Conservation (phyloP, 2,113 vertebrate genomes). For the Periophthalmus modestus region DNA sequence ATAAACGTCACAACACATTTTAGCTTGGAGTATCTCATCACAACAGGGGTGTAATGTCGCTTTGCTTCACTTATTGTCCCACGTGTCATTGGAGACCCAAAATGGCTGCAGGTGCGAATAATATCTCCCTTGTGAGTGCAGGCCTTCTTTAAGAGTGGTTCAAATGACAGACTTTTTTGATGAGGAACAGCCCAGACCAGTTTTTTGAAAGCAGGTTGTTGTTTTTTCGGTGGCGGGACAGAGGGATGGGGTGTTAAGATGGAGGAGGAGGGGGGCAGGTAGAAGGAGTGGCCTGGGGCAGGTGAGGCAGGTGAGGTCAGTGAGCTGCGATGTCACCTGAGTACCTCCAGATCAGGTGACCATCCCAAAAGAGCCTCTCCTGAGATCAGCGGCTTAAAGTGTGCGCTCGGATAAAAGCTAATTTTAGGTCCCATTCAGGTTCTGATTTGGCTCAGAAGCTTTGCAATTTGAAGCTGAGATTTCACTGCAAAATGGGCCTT, state of each 20-base stretch:
- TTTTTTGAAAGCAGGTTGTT: conserved; percentile 48
- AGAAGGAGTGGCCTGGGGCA: conserved; percentile 20
- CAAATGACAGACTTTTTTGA: conserved; percentile 61
- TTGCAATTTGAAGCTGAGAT: conserved; percentile 22
- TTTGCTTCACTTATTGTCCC: conserved; percentile 40
- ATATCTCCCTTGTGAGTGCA: conserved; percentile 43
- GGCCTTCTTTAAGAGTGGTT: conserved; percentile 48
- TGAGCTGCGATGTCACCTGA: conserved; percentile 55
- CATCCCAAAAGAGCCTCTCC: conserved; percentile 34
- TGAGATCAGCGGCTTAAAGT: conserved; percentile 34
- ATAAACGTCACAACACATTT: conserved; percentile 55
- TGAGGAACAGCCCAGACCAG: conserved; percentile 67
- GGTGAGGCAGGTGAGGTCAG: conserved; percentile 49
- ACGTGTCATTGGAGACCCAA: conserved; percentile 52
- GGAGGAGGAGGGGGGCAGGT: conserved; percentile 44
- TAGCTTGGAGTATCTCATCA: conserved; percentile 36
- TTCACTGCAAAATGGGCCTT: conserved; percentile 4
- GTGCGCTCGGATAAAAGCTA: conserved; percentile 22
- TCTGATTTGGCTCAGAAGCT: neutral
- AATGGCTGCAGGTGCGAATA: conserved; percentile 53
- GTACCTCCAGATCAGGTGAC: conserved; percentile 51
- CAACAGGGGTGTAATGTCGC: conserved; percentile 36
- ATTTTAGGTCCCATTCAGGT: conserved; percentile 23
- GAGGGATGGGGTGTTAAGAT: conserved; percentile 45
- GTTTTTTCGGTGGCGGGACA: conserved; percentile 41